Base-by-base conservation (phyloP, 2,888 invertebrate species). In the Monochamus alternatus region DNA sequence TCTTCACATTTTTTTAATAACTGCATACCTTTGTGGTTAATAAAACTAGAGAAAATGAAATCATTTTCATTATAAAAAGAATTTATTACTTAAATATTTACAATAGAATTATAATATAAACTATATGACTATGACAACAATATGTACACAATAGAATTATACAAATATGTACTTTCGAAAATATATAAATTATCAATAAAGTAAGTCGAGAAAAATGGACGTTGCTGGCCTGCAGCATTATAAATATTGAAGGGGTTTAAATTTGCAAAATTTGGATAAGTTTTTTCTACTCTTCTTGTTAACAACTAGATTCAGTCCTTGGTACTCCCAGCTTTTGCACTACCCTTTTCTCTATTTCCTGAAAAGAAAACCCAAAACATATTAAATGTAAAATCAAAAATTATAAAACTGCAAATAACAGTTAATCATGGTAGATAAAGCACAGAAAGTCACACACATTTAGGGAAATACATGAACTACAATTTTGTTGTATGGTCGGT, bases 301-400 rank as follows among this genome's bases (percentile, higher is more conserved):
- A 89, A 81, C 89, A 89, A 79, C 87, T 85, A 60, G 89, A 88
- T 82, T 88, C 89, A 84, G 88, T 88, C 84, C 88, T 87, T 83
- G 88, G 88, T 79, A 86, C 85, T 80, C 89, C 88, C 85, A 89
- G 84, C 82, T 89, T 89, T 84, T 89, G 89, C 74, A 88, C 88
- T 80, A 89, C 88, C 84, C 87, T 87, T 85, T 89, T 89, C 84
- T 89, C 89, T 86, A 89, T 89, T 88, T 89, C 87, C 89, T 89
- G 85, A 85, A 82, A 81, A 81, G 22, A 51, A 75, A 58, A 73
- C 74, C 60, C 55, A 22, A 55, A 51, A 55, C 14, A 55, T 55
- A 62, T 47, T 47, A 47, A n/a, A 38, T 70, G 60, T 72, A 5
- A 22, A 64, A 59, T 32, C 0, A 7, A 10, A 12, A 8, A 22